Conservation (phyloP, 2,888 invertebrate genomes). For the Lissocephala sabroskyi region DNA sequence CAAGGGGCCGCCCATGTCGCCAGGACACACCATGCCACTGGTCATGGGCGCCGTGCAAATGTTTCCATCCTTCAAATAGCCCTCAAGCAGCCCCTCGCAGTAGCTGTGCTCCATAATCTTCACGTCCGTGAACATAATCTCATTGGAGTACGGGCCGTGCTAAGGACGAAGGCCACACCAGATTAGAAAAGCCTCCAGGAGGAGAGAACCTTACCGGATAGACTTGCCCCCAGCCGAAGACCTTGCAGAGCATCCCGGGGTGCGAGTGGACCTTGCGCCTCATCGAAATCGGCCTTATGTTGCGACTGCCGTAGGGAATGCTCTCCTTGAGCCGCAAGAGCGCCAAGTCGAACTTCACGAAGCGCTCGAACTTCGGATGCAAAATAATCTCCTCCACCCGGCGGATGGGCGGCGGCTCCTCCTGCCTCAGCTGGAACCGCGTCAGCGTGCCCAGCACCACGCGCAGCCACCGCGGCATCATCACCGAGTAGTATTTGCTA, state of each 20-base stretch:
- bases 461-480: too few relatives aligned
- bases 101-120: not conserved
- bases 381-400: constrained; percentile 23
- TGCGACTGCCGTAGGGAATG: constrained; percentile 21
- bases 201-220: constrained; percentile 40
- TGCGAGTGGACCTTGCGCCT: too few relatives aligned
- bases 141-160: constrained; percentile 44
- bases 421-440: too few relatives aligned
- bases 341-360: constrained; percentile 28
- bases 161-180: not conserved
- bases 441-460: too few relatives aligned
- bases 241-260: constrained; percentile 15
- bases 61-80: constrained; percentile 1
- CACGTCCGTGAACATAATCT: constrained; percentile 33
- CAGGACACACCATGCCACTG: constrained; percentile 26
- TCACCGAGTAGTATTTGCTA: too few relatives aligned
- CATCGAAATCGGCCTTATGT: constrained; percentile 28
- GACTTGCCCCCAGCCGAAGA: constrained; percentile 46
- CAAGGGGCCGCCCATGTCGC: constrained; percentile 42
- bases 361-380: constrained; percentile 36
- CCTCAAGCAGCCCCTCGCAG: constrained; percentile 5
- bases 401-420: too few relatives aligned
- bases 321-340: constrained; percentile 13
- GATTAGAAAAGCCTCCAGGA: not conserved
- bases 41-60: constrained; percentile 22